Evolutionary conservation across 2,888 invertebrate genomes (phyloP).

Genomic region (Catocala sponsa): DNA sequence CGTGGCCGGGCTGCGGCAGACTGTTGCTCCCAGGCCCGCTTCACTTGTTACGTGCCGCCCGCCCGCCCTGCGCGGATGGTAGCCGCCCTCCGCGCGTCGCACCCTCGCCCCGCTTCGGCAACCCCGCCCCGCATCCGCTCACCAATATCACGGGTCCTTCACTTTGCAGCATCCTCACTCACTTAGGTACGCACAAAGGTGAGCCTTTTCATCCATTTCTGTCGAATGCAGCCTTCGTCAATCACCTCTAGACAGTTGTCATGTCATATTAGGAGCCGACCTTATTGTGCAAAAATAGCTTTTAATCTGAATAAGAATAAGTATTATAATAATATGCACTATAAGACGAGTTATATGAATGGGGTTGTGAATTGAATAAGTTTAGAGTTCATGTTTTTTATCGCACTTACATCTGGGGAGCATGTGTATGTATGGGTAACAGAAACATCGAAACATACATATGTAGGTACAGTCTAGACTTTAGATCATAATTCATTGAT

Average conservation of each 20-base stretch:
- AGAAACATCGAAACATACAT: too few species aligned
- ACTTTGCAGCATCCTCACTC: conserved; percentile 79
- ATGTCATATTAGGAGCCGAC: conserved; percentile 15
- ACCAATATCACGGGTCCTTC: conserved; percentile 80
- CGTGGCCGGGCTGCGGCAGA: conserved; percentile 87
- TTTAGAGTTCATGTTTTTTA: conserved; percentile 11
- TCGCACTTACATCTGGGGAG: neutral
- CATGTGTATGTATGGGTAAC: too few species aligned
- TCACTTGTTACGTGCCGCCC: conserved; percentile 87
- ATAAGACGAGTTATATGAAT: neutral
- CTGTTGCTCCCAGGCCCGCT: conserved; percentile 88
- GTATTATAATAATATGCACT: conserved; percentile 1
- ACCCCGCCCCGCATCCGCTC: conserved; percentile 77
- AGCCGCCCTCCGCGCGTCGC: conserved; percentile 60
- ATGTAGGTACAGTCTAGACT: conserved; percentile 10
- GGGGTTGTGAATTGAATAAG: conserved; percentile 13
- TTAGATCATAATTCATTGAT: conserved; percentile 35
- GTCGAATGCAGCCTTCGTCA: conserved; percentile 43
- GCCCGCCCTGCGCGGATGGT: conserved; percentile 72
- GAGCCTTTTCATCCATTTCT: conserved; percentile 44
- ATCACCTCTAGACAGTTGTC: conserved; percentile 28
- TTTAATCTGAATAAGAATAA: conserved; percentile 18
- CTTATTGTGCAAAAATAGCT: conserved; percentile 24
- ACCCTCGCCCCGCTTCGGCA: conserved; percentile 62
- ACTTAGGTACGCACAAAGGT: conserved; percentile 63